Conservation (phyloP, 2,797 vertebrate species). For the Sphenopsis melanotis region DNA sequence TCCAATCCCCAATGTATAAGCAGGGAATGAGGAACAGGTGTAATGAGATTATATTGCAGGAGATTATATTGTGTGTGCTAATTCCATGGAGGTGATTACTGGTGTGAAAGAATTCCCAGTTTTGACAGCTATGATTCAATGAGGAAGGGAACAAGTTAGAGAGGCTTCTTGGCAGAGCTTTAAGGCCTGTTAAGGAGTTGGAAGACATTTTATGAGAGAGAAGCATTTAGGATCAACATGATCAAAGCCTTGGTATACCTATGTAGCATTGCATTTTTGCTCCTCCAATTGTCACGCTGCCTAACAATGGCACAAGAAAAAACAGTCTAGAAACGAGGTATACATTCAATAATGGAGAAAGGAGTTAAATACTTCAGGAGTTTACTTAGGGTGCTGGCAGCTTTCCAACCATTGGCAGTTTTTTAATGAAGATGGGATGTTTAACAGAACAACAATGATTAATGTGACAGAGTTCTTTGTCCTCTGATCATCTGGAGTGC, state of each 20-base stretch:
- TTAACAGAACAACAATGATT: constrained; percentile 15
- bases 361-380: neutral
- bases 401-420: neutral
- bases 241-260: neutral
- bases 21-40: neutral
- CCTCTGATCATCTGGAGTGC: neutral
- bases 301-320: neutral
- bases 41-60: constrained; percentile 18
- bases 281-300: neutral
- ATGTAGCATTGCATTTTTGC: neutral
- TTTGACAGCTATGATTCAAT: neutral
- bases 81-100: constrained; percentile 4
- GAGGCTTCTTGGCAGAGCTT: neutral
- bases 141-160: neutral
- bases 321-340: neutral
- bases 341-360: neutral
- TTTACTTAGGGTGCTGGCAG: constrained; percentile 7
- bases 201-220: neutral
- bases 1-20: neutral
- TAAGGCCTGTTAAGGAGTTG: neutral
- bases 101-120: neutral
- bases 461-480: constrained; percentile 15
- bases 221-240: neutral
- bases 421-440: constrained; percentile 7
- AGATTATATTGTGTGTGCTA: neutral